Evolutionary conservation across 2,113 vertebrate species (phyloP).

Genomic region (Chionomys nivalis): DNA sequence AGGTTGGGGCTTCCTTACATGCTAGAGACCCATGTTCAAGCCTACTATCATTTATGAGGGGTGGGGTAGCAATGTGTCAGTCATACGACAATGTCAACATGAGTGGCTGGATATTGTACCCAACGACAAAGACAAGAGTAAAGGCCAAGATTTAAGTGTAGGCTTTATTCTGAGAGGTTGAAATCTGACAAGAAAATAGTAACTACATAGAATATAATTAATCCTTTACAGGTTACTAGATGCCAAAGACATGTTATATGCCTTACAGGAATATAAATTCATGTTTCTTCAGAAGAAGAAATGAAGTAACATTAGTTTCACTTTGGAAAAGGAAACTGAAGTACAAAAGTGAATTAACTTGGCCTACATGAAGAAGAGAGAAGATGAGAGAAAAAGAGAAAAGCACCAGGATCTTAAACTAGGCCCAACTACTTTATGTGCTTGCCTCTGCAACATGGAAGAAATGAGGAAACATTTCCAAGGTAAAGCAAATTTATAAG

Average conservation of each 20-base stretch:
- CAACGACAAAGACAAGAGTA: background rate
- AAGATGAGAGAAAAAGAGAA: background rate
- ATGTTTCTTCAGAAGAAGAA: background rate
- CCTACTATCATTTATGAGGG: background rate
- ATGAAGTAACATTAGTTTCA: slow-evolving; percentile 9
- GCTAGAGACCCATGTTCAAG: background rate
- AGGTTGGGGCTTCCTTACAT: background rate
- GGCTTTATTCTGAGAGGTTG: background rate
- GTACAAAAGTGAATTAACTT: slow-evolving; percentile 20
- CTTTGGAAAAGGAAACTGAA: background rate
- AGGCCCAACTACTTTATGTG: background rate
- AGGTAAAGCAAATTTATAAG: slow-evolving; percentile 10
- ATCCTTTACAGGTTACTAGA: slow-evolving; percentile 9
- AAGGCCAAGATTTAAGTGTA: slow-evolving; percentile 15
- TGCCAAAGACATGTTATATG: background rate
- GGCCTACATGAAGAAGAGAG: background rate
- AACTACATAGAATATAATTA: slow-evolving; percentile 27
- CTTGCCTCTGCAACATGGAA: background rate
- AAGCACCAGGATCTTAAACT: slow-evolving; percentile 35
- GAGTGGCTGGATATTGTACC: background rate
- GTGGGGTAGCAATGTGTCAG: background rate
- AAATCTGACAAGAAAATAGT: slow-evolving; percentile 39
- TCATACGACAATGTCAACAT: background rate
- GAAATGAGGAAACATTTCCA: slow-evolving; percentile 6
- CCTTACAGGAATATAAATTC: background rate